Conservation (phyloP, 2,113 vertebrate genomes). For the Epinephelus moara region DNA sequence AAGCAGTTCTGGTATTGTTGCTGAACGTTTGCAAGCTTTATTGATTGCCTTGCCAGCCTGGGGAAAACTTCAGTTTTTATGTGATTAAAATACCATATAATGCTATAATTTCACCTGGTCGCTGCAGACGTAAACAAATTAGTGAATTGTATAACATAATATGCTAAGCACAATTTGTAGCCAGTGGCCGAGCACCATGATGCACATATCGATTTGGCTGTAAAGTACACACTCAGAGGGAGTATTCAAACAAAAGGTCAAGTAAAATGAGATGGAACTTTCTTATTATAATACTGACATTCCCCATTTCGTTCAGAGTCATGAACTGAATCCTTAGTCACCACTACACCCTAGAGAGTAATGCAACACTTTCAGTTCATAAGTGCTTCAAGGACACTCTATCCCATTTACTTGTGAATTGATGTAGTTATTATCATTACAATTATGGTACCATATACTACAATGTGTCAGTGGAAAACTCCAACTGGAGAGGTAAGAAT, state of each 20-base stretch:
- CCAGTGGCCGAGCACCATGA: conserved; percentile 48
- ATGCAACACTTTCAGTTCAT: conserved; percentile 33
- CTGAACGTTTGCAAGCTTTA: conserved; percentile 43
- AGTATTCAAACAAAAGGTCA: conserved; percentile 77
- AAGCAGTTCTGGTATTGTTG: conserved; percentile 24
- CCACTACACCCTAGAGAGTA: conserved; percentile 11
- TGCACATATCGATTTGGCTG: conserved; percentile 73
- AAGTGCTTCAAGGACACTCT: conserved; percentile 48
- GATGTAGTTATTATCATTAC: conserved; percentile 20
- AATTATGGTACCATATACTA: neutral
- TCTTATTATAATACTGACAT: conserved; percentile 68
- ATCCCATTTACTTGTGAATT: conserved; percentile 9
- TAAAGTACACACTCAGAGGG: conserved; percentile 67
- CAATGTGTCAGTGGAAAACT: conserved; percentile 17
- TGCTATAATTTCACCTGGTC: conserved; percentile 36
- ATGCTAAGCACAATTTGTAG: conserved; percentile 44
- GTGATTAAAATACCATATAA: conserved; percentile 43
- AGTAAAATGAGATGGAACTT: conserved; percentile 68
- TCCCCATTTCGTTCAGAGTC: conserved; percentile 47
- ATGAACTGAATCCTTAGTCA: conserved; percentile 44
- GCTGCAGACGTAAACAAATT: conserved; percentile 39
- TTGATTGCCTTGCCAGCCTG: conserved; percentile 53
- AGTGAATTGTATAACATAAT: conserved; percentile 19
- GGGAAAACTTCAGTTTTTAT: conserved; percentile 31
- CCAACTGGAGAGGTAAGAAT: conserved; percentile 1